Evolutionary conservation across 1,140 invertebrate genomes (phyloP).

Genomic region (Argopecten irradians): DNA sequence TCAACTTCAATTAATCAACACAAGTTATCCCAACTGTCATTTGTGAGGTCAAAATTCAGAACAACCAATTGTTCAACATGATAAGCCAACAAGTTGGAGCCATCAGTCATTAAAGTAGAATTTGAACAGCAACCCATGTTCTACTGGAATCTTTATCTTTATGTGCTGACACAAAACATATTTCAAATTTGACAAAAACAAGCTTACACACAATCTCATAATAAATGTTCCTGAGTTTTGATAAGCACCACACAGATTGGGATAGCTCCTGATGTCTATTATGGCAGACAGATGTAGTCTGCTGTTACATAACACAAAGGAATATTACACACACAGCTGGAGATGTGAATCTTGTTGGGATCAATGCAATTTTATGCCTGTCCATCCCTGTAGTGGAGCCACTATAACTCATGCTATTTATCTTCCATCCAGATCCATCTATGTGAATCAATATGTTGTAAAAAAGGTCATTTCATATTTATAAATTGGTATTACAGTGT

Average conservation of each 20-base stretch:
- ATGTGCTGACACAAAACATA: background rate
- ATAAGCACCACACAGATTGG: background rate
- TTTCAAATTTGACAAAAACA: background rate
- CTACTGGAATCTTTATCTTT: background rate
- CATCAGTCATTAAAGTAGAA: background rate
- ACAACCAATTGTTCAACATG: background rate
- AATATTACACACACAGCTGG: background rate
- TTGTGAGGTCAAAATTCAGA: background rate
- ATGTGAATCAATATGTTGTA: background rate
- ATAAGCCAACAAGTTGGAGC: background rate
- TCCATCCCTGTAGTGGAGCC: background rate
- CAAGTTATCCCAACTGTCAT: background rate
- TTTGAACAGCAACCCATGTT: background rate
- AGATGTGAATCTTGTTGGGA: background rate
- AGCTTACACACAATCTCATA: background rate
- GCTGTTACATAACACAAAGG: background rate
- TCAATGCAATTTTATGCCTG: background rate
- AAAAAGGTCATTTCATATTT: no score
- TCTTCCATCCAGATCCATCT: background rate
- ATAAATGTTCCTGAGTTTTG: background rate
- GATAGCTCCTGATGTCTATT: background rate
- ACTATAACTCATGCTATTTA: no score
- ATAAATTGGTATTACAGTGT: no score
- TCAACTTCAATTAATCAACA: background rate
- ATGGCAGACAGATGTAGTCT: background rate